phyloP scores from a whole-genome alignment of 1,140 invertebrate genomes.

The Hirudo medicinalis region DNA sequence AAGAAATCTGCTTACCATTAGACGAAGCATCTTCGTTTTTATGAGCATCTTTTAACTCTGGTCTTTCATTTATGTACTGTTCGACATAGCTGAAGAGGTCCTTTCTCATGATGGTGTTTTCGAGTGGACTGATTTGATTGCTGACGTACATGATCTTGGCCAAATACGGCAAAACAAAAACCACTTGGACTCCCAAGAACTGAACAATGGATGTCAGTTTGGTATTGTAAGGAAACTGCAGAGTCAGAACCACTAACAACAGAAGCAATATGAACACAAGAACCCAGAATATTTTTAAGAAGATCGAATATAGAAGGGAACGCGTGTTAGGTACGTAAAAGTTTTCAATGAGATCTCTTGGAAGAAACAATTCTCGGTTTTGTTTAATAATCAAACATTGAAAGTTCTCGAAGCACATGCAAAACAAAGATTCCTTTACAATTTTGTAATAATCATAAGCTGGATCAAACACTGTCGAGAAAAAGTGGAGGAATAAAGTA shows the following conservation, averaged over 20 bases:
- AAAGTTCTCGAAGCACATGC: conserved; percentile 12
- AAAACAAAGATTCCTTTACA: conserved; percentile 1
- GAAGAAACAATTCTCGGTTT: conserved; percentile 6
- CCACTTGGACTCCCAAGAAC: conserved; percentile 16
- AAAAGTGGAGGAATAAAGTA: not conserved
- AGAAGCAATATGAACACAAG: not conserved
- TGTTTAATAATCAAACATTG: not conserved
- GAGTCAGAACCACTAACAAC: conserved; percentile 4
- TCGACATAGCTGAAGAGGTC: conserved; percentile 5
- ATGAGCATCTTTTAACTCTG: not conserved
- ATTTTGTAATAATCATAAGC: conserved; percentile 12
- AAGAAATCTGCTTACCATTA: no score
- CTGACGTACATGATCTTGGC: conserved; percentile 6
- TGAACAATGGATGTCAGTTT: conserved; percentile 7
- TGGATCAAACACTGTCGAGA: conserved; percentile 12
- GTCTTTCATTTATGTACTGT: conserved; percentile 7
- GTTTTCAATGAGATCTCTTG: conserved; percentile 12
- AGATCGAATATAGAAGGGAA: not conserved
- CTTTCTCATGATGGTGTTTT: not conserved
- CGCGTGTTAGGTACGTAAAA: conserved; percentile 6
- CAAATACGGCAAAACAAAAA: conserved; percentile 10
- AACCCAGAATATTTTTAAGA: not conserved
- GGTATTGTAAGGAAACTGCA: conserved; percentile 9
- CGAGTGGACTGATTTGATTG: conserved; percentile 5
- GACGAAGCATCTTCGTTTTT: no score